Conservation (phyloP, 64 coral and sea anemone species). For the Dendronephthya gigantea region DNA sequence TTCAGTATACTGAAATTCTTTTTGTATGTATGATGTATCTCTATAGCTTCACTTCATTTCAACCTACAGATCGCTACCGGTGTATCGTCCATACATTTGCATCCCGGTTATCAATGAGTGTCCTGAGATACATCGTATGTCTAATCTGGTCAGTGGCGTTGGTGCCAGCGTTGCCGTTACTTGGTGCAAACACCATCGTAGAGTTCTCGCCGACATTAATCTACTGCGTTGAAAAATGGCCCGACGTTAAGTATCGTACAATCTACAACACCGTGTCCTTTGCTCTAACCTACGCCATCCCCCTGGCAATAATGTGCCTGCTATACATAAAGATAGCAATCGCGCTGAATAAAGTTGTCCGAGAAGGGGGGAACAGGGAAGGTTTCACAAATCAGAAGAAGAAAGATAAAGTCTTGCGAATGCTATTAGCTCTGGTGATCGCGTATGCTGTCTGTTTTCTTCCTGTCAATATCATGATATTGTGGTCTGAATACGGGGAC, state of each 20-base stretch:
- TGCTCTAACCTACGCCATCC: slow-evolving; percentile 67
- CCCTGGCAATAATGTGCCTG: slow-evolving; percentile 65
- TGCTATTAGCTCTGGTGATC: slow-evolving; percentile 71
- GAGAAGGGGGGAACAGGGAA: slow-evolving; percentile 73
- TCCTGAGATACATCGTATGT: slow-evolving; percentile 65
- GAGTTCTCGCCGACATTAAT: background rate
- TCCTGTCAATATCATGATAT: slow-evolving; percentile 49
- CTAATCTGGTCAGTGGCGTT: slow-evolving; percentile 75
- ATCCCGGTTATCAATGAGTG: slow-evolving; percentile 49
- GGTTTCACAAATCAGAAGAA: slow-evolving; percentile 71
- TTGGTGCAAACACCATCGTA: slow-evolving; percentile 33
- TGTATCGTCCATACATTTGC: slow-evolving; percentile 86
- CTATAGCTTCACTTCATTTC: background rate
- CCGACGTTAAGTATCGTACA: slow-evolving; percentile 7
- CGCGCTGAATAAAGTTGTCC: slow-evolving; percentile 63
- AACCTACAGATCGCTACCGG: slow-evolving; percentile 65
- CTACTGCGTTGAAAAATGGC: slow-evolving; percentile 42
- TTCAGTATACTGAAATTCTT: no score
- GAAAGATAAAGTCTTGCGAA: slow-evolving; percentile 64
- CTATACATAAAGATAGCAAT: slow-evolving; percentile 79
- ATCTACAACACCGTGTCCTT: slow-evolving; percentile 38
- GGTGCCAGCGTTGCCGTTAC: slow-evolving; percentile 67
- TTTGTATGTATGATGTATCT: background rate
- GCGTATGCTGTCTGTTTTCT: slow-evolving; percentile 87
- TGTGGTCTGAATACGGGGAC: background rate